Conservation (phyloP, 2,888 invertebrate species). For the Meiosimyza decipiens region DNA sequence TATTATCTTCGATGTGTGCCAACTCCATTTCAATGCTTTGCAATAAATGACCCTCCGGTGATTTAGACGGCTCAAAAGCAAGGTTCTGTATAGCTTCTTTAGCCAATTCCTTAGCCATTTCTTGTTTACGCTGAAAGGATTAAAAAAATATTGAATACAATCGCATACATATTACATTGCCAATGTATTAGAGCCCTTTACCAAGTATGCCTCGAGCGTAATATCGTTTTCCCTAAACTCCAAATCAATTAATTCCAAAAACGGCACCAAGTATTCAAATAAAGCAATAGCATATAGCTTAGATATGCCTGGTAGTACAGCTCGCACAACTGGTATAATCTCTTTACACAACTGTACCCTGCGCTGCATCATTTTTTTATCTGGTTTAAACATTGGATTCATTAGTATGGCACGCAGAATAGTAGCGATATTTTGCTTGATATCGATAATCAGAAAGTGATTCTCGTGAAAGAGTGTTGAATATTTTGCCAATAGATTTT, state of each 20-base stretch:
- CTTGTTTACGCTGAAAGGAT: constrained; percentile 68
- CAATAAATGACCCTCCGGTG: constrained; percentile 75
- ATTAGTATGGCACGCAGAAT: constrained; percentile 69
- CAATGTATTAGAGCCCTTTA: constrained; percentile 48
- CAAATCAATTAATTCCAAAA: constrained; percentile 74
- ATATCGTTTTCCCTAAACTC: constrained; percentile 73
- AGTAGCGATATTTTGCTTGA: constrained; percentile 77
- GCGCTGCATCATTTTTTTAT: constrained; percentile 70
- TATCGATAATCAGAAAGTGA: constrained; percentile 75
- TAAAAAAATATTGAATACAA: neutral
- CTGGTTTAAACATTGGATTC: constrained; percentile 68
- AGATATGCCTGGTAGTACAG: constrained; percentile 72
- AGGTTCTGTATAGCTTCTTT: constrained; percentile 73
- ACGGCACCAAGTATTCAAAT: constrained; percentile 79
- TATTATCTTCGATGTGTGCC: constrained; percentile 56
- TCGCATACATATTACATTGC: neutral
- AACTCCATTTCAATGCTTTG: constrained; percentile 57
- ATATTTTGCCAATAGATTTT: constrained; percentile 70
- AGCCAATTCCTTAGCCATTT: constrained; percentile 71
- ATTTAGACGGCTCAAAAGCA: constrained; percentile 76
- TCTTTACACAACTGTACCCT: constrained; percentile 77
- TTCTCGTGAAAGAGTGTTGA: constrained; percentile 72
- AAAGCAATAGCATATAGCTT: constrained; percentile 74
- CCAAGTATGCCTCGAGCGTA: constrained; percentile 69
- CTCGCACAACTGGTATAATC: constrained; percentile 73